phyloP scores from a whole-genome alignment of 23 tunicate genomes.

The Ascidia mentula region DNA sequence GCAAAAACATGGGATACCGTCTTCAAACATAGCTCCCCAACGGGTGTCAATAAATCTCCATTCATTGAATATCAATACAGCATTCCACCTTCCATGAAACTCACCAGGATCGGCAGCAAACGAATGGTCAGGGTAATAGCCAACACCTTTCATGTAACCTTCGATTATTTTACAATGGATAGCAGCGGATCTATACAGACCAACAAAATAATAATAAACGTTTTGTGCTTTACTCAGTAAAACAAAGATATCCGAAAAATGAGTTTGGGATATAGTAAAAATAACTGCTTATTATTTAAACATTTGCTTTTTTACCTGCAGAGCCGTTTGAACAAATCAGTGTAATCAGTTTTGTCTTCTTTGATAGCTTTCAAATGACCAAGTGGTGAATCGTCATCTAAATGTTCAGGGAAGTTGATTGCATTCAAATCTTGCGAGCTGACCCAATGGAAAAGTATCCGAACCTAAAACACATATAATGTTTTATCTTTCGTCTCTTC shows the following conservation, averaged over 20 bases:
- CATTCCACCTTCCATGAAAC: slow-evolving; percentile 68
- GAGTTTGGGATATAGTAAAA: background rate
- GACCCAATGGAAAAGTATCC: slow-evolving; percentile 46
- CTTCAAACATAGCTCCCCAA: slow-evolving; percentile 68
- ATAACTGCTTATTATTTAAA: background rate
- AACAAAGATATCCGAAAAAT: background rate
- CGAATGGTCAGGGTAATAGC: slow-evolving; percentile 67
- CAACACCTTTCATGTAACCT: slow-evolving; percentile 69
- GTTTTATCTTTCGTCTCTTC: background rate
- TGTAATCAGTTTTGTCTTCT: slow-evolving; percentile 4
- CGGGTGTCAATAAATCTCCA: slow-evolving; percentile 77
- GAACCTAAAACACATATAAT: slow-evolving; percentile 8
- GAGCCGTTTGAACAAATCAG: slow-evolving; percentile 29
- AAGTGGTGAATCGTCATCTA: slow-evolving; percentile 34
- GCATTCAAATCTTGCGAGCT: slow-evolving; percentile 34
- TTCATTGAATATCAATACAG: slow-evolving; percentile 56
- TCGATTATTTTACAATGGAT: slow-evolving; percentile 53
- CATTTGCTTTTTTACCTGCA: slow-evolving; percentile 17
- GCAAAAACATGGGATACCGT: no score
- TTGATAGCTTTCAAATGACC: slow-evolving; percentile 34
- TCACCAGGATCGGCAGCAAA: slow-evolving; percentile 27
- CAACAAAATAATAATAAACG: background rate
- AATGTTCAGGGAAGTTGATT: slow-evolving; percentile 15
- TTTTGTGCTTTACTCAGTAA: background rate
- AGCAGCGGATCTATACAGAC: slow-evolving; percentile 42